phyloP scores from a whole-genome alignment of 2,113 vertebrate species.

The Spermophilus dauricus region DNA sequence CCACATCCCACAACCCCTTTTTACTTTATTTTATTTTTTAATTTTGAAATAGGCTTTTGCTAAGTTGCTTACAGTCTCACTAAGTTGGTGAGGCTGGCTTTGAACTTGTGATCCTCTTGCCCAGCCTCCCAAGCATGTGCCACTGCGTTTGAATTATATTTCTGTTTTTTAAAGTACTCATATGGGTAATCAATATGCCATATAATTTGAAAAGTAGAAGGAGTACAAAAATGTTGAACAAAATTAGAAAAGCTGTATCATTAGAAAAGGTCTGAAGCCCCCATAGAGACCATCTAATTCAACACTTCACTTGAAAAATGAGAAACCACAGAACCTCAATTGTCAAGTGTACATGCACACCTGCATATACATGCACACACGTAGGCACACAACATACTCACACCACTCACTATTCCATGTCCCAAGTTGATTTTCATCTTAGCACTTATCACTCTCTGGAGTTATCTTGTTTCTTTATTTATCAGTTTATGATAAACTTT shows the following conservation, averaged over 20 bases:
- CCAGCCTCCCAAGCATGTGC: too few relatives aligned
- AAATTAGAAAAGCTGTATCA: background rate
- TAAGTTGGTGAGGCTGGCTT: too few relatives aligned
- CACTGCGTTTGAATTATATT: background rate
- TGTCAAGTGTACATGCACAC: background rate
- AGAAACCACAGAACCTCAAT: background rate
- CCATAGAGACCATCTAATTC: background rate
- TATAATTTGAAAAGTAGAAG: constrained; percentile 13
- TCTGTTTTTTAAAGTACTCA: background rate
- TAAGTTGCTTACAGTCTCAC: too few relatives aligned
- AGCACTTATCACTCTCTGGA: background rate
- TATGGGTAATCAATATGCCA: background rate
- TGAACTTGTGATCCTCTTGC: too few relatives aligned
- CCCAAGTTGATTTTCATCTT: background rate
- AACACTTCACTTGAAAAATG: background rate
- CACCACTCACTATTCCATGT: background rate
- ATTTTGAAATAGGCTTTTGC: too few relatives aligned
- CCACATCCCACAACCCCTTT: too few relatives aligned
- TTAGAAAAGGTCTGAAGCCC: background rate
- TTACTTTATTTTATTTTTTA: too few relatives aligned
- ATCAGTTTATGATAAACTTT: background rate
- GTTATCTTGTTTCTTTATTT: background rate
- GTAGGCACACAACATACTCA: background rate
- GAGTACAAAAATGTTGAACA: background rate
- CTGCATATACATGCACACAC: background rate